These are phyloP conservation scores for Mya arenaria DNA, from an alignment of 1,140 invertebrate genomes.

Conservation along the genomic window DNA sequence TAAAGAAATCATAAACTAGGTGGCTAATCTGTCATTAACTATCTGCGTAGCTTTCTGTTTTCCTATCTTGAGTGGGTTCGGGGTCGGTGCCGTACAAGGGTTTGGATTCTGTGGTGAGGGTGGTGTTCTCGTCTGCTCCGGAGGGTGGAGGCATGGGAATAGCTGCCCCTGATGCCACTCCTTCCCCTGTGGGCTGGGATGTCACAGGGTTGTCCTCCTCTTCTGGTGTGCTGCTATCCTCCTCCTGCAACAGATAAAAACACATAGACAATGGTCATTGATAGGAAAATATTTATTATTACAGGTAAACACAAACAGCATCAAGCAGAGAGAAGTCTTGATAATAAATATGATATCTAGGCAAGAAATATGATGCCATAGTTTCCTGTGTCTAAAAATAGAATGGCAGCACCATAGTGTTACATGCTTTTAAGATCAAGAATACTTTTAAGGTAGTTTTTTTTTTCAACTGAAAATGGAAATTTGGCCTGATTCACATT, in stretches of 20 bases:
- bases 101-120: constrained; percentile 23
- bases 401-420: background rate
- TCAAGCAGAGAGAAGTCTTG: background rate
- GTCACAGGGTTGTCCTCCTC: constrained; percentile 22
- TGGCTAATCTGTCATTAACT: too few relatives aligned
- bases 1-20: too few relatives aligned
- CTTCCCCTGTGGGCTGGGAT: constrained; percentile 7
- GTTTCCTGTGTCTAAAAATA: background rate
- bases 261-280: background rate
- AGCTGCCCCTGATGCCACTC: background rate
- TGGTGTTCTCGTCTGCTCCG: constrained; percentile 1
- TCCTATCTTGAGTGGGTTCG: too few relatives aligned
- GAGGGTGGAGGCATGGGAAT: constrained; percentile 35
- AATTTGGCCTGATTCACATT: too few relatives aligned
- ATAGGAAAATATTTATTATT: background rate
- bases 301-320: background rate
- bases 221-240: constrained; percentile 49
- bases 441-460: too few relatives aligned
- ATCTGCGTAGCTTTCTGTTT: too few relatives aligned
- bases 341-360: background rate
- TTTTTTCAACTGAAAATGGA: too few relatives aligned
- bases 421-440: background rate
- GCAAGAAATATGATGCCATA: background rate
- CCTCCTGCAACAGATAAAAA: constrained; percentile 23
- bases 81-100: constrained; percentile 83